phyloP scores from a whole-genome alignment of 2,113 vertebrate genomes.

The Nanorana parkeri region DNA sequence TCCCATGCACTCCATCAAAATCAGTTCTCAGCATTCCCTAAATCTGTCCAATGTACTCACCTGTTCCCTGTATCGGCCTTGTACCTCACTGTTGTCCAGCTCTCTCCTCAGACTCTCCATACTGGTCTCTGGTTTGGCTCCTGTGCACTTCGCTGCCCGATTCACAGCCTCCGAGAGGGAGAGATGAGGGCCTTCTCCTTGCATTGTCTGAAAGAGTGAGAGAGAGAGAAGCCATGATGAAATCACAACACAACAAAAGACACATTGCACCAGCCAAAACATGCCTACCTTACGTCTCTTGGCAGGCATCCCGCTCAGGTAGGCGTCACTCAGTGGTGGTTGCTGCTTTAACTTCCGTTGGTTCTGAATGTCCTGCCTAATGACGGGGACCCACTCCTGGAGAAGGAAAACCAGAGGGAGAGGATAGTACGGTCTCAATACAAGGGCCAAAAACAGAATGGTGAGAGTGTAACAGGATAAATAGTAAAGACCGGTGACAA shows the following conservation, averaged over 20 bases:
- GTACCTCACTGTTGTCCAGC: constrained; percentile 79
- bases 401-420: background rate
- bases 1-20: no score
- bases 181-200: constrained; percentile 81
- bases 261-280: background rate
- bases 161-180: constrained; percentile 87
- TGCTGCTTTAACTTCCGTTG: constrained; percentile 91
- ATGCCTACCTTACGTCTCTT: constrained; percentile 87
- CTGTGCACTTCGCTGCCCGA: constrained; percentile 82
- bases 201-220: constrained; percentile 78
- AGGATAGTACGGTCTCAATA: background rate
- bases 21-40: no score
- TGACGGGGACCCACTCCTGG: constrained; percentile 93
- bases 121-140: constrained; percentile 80
- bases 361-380: constrained; percentile 87
- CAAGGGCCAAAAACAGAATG: background rate
- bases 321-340: constrained; percentile 88
- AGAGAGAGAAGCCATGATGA: background rate
- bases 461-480: background rate
- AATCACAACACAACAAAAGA: background rate
- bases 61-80: constrained; percentile 87
- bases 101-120: constrained; percentile 80
- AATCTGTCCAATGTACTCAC: constrained; percentile 58
- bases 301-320: constrained; percentile 91
- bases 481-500: background rate